These are phyloP conservation scores for Cantharis rufa DNA, from an alignment of 2,888 invertebrate genomes.

Conservation along the genomic window DNA sequence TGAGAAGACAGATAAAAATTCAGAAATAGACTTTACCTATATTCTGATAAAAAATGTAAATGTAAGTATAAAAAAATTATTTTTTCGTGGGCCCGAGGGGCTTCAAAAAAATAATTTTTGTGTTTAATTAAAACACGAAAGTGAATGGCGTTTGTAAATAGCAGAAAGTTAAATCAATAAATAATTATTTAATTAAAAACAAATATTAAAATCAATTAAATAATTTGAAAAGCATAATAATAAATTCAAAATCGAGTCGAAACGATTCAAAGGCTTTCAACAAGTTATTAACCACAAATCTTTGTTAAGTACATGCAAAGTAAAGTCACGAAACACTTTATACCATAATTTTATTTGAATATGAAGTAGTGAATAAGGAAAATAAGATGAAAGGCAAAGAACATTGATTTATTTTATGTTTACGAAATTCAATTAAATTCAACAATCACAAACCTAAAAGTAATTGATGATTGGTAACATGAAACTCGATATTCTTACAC, in stretches of 20 bases:
- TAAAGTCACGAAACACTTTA: slow-evolving; percentile 1
- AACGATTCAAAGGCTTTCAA: not conserved
- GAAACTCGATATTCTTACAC: not conserved
- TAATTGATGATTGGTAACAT: not conserved
- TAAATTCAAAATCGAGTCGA: not conserved
- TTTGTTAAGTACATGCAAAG: slow-evolving; percentile 1
- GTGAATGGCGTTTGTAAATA: not conserved
- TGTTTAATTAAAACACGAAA: not conserved
- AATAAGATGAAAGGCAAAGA: not conserved
- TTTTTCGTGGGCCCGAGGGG: too few relatives aligned
- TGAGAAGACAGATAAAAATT: not conserved
- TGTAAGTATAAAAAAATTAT: not conserved
- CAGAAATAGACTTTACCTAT: not conserved
- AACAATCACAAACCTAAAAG: not conserved
- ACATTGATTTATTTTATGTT: not conserved
- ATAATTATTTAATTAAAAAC: not conserved
- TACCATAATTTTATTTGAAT: slow-evolving; percentile 4
- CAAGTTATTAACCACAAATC: slow-evolving; percentile 4
- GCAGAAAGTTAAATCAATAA: not conserved
- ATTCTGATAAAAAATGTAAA: too few relatives aligned
- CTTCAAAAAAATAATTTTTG: too few relatives aligned
- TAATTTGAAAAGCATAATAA: not conserved
- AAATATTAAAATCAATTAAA: not conserved
- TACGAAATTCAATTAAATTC: not conserved
- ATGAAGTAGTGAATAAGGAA: not conserved